Base-by-base conservation (phyloP, 2,888 invertebrate genomes). In the Brachypterus glaber region DNA sequence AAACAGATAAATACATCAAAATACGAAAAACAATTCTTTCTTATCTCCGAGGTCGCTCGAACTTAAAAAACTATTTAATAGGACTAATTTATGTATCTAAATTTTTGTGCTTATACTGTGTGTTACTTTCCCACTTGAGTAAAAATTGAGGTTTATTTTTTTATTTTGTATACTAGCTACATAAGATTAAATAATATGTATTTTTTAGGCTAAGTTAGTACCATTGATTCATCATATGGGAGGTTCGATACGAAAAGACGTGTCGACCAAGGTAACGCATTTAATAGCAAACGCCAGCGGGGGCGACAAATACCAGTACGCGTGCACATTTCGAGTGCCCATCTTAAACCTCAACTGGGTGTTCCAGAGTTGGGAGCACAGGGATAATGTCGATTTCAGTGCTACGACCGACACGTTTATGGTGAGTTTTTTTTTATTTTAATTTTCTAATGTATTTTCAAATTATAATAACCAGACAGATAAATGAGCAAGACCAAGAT, bases 161-260 rank as follows among this genome's bases (percentile, higher is more conserved):
- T n/a, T n/a, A n/a, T n/a, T n/a, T n/a, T n/a, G n/a, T n/a, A n/a
- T n/a, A n/a, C n/a, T n/a, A n/a, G n/a, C n/a, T n/a, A n/a, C n/a
- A n/a, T n/a, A n/a, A n/a, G n/a, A n/a, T n/a, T n/a, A n/a, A n/a
- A n/a, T n/a, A n/a, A n/a, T n/a, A n/a, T n/a, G n/a, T 47, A 48
- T 36, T 47, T 68, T 65, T 12, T 68, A 92, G 92, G 82, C 82
- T 55, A 79, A 78, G 64, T 72, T 93, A 63, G 86, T 91, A 53
- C 83, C 83, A 53, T 72, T 91, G 63, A 86, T 95, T 53, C 95
- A 95, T 71, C 84, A 85, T 63, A 95, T 96, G 95, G 93, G 93
- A 52, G 96, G 95, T 33, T 90, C 90, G 54, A 87, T 95, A 58
- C 77, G 92, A 48, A 88, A 86, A 68, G 91, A 95, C 60, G 82